phyloP scores from a whole-genome alignment of 2,797 vertebrate genomes.

The Danio choprae region DNA sequence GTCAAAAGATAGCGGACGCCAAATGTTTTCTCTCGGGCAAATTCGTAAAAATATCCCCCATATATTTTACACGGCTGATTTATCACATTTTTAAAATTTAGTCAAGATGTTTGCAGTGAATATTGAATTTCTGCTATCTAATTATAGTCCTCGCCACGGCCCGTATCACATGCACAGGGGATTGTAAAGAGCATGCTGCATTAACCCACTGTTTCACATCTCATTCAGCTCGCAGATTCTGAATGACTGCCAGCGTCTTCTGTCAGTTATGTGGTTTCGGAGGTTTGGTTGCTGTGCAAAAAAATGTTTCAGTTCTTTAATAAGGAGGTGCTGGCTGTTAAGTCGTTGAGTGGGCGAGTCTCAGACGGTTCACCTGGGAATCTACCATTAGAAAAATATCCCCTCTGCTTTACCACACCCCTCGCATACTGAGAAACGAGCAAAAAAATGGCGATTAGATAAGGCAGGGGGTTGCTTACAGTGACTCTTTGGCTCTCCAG shows the following conservation, averaged over 20 bases:
- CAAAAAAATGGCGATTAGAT: slow-evolving; percentile 9
- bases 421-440: slow-evolving; percentile 8
- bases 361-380: slow-evolving; percentile 64
- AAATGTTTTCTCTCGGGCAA: slow-evolving; percentile 5
- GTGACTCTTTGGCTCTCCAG: slow-evolving; percentile 65
- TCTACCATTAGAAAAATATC: slow-evolving; percentile 65
- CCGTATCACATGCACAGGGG: neutral
- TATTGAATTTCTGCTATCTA: neutral
- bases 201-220: slow-evolving; percentile 31
- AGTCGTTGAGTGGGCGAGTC: slow-evolving; percentile 45
- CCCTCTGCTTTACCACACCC: slow-evolving; percentile 19
- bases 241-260: slow-evolving; percentile 34
- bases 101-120: neutral
- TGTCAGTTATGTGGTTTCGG: slow-evolving; percentile 50
- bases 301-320: slow-evolving; percentile 55
- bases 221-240: slow-evolving; percentile 48
- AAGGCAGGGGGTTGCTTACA: slow-evolving; percentile 12
- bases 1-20: slow-evolving; percentile 60
- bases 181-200: neutral
- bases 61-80: neutral
- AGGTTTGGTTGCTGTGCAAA: slow-evolving; percentile 36
- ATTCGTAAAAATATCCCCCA: neutral
- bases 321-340: slow-evolving; percentile 53
- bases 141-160: slow-evolving; percentile 15
- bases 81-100: neutral